These are phyloP conservation scores for Aselliscus stoliczkanus DNA, from an alignment of 2,797 vertebrate species.

Conservation along the genomic window DNA sequence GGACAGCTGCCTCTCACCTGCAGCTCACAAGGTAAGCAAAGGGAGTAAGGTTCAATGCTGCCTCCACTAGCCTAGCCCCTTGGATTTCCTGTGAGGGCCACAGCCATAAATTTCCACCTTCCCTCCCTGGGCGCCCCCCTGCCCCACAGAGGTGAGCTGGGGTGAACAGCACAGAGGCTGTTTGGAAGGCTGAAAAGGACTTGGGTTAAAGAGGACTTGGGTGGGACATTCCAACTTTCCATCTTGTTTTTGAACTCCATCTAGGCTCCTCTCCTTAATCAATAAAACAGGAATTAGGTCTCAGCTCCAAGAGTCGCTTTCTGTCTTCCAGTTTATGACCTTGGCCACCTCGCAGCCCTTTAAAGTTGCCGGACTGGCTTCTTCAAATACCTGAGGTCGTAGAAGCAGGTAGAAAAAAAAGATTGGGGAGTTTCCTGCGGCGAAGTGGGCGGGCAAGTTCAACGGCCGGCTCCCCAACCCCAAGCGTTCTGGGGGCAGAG, in stretches of 20 bases:
- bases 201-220: background rate
- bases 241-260: background rate
- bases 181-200: background rate
- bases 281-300: conserved; percentile 49
- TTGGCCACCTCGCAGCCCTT: conserved; percentile 32
- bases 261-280: background rate
- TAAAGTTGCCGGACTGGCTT: background rate
- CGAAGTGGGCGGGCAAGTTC: background rate
- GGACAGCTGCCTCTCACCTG: background rate
- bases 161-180: background rate
- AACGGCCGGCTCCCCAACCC: background rate
- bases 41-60: background rate
- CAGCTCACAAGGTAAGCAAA: fast-evolving
- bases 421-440: background rate
- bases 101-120: background rate
- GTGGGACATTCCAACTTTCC: conserved; percentile 8
- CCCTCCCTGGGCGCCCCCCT: background rate
- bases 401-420: conserved; percentile 29
- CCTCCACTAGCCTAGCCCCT: too few relatives aligned
- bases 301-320: conserved; percentile 13
- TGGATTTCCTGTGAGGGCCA: background rate
- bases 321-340: conserved; percentile 41
- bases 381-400: conserved; percentile 54
- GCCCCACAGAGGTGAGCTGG: conserved; percentile 2
- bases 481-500: fast-evolving